Percentiles rank a stretch among this genome's conserved stretches.
Evolutionary conservation across 1,140 invertebrate species (phyloP).

Genomic region (Aleiodes sp.): DNA sequence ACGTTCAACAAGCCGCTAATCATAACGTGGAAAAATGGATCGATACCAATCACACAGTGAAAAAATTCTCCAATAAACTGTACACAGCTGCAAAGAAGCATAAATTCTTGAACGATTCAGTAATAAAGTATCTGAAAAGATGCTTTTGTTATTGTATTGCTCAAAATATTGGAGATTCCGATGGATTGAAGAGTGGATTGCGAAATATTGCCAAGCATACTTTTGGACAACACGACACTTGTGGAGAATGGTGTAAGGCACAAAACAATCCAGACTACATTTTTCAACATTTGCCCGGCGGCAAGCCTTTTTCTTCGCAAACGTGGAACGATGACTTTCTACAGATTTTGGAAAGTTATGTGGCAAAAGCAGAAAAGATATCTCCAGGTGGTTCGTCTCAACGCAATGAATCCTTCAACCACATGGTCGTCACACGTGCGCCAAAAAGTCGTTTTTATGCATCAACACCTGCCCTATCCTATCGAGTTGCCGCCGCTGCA

Average conservation of each 20-base stretch:
- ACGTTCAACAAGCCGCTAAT: slow-evolving; percentile 22
- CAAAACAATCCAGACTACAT: slow-evolving; percentile 22
- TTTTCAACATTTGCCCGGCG: neutral
- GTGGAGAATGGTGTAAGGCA: slow-evolving; percentile 38
- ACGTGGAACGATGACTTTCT: no score
- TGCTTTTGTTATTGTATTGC: slow-evolving; percentile 30
- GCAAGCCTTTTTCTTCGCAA: slow-evolving; percentile 19
- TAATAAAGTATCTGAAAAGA: slow-evolving; percentile 39
- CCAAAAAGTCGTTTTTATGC: slow-evolving; percentile 38
- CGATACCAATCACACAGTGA: slow-evolving; percentile 36
- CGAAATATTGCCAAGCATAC: slow-evolving; percentile 32
- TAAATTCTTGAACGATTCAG: slow-evolving; percentile 26
- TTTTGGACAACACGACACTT: slow-evolving; percentile 31
- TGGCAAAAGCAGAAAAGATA: slow-evolving; percentile 34
- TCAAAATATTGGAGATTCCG: slow-evolving; percentile 33
- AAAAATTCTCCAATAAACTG: slow-evolving; percentile 32
- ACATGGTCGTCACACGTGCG: slow-evolving; percentile 31
- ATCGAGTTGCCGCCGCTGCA: no score
- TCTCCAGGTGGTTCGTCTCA: slow-evolving; percentile 34
- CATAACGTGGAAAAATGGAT: slow-evolving; percentile 33
- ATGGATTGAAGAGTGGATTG: slow-evolving; percentile 22
- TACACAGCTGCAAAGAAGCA: slow-evolving; percentile 24
- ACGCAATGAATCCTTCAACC: slow-evolving; percentile 38
- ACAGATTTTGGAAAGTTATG: slow-evolving; percentile 27
- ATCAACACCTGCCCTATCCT: no score